These are phyloP conservation scores for Halyomorpha halys DNA, from an alignment of 1,140 invertebrate species.

Conservation along the genomic window DNA sequence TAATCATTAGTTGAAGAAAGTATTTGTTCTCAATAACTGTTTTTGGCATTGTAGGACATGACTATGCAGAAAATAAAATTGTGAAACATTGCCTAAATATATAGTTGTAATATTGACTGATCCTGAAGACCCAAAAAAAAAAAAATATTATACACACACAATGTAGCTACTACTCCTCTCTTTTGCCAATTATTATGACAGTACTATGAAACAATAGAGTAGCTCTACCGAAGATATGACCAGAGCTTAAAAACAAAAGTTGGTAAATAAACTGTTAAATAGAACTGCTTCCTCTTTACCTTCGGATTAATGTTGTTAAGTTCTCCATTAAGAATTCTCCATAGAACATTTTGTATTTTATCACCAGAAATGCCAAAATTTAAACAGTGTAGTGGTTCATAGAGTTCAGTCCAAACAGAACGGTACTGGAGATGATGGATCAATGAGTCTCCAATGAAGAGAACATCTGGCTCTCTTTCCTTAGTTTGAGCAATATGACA, in stretches of 20 bases:
- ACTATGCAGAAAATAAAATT: too few species aligned
- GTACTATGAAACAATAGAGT: neutral
- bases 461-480: conserved; percentile 80
- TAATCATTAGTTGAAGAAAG: too few species aligned
- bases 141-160: too few species aligned
- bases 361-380: conserved; percentile 86
- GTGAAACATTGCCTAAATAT: too few species aligned
- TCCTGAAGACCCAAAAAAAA: too few species aligned
- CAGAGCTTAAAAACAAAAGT: conserved; percentile 13
- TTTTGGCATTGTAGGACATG: too few species aligned
- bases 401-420: conserved; percentile 74
- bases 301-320: conserved; percentile 78
- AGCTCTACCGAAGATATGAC: neutral
- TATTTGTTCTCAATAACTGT: too few species aligned
- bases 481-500: conserved; percentile 67
- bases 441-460: conserved; percentile 80
- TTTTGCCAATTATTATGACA: too few species aligned
- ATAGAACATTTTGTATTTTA: conserved; percentile 76
- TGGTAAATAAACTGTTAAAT: neutral
- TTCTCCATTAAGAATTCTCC: conserved; percentile 79
- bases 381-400: conserved; percentile 51
- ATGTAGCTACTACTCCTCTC: too few species aligned
- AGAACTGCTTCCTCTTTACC: conserved; percentile 39
- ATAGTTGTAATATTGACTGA: too few species aligned
- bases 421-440: conserved; percentile 65